phyloP scores from a whole-genome alignment of 1,140 invertebrate genomes.

The Lasioglossum albipes region DNA sequence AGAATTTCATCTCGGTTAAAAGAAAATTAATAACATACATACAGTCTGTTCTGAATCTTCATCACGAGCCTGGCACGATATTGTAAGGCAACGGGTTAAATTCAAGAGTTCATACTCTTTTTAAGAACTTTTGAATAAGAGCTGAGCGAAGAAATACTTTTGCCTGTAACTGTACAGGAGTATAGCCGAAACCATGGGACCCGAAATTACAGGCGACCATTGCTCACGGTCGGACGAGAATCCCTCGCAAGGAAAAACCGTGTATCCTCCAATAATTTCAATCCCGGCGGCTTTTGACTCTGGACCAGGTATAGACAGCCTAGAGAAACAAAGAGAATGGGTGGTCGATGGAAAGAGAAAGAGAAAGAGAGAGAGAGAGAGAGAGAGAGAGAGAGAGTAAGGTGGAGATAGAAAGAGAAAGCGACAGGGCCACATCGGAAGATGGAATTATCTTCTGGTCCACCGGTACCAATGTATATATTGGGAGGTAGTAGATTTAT shows the following conservation, averaged over 20 bases:
- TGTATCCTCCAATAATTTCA: constrained; percentile 61
- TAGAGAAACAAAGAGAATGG: constrained; percentile 37
- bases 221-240: background rate
- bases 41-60: no score
- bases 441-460: constrained; percentile 62
- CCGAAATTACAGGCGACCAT: constrained; percentile 35
- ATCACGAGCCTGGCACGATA: no score
- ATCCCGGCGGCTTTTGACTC: constrained; percentile 54
- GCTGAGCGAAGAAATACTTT: background rate
- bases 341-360: constrained; percentile 39
- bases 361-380: background rate
- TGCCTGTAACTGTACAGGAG: background rate
- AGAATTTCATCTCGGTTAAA: no score
- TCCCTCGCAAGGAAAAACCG: constrained; percentile 37
- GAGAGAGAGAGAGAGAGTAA: constrained; percentile 54
- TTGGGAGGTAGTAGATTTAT: constrained; percentile 71
- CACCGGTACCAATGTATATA: constrained; percentile 55
- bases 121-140: no score
- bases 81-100: no score
- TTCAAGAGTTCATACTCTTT: no score
- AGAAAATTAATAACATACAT: no score
- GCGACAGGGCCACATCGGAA: constrained; percentile 33
- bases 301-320: constrained; percentile 64
- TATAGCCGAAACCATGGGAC: background rate
- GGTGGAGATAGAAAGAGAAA: constrained; percentile 50